Conservation (phyloP, 2,888 invertebrate genomes). For the Gryllus longicercus region DNA sequence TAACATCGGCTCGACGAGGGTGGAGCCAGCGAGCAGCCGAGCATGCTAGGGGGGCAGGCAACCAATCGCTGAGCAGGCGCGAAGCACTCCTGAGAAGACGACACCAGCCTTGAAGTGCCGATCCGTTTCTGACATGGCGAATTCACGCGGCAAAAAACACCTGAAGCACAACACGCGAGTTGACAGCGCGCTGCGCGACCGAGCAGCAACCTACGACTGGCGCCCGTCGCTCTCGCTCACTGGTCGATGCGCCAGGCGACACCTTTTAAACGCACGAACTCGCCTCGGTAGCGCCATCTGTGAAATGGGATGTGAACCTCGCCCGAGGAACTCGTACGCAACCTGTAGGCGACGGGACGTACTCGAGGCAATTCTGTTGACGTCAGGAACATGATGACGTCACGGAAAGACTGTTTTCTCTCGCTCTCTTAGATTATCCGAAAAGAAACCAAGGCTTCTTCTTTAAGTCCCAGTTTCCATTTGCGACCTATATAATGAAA, state of each 20-base stretch:
- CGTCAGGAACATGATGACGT: too few species aligned
- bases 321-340: too few species aligned
- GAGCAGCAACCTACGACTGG: background rate
- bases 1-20: background rate
- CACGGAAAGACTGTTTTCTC: too few species aligned
- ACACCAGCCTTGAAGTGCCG: background rate
- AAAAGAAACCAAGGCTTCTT: too few species aligned
- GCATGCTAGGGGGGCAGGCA: background rate
- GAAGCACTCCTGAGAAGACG: background rate
- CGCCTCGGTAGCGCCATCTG: background rate
- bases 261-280: background rate
- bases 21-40: background rate
- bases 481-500: too few species aligned
- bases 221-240: background rate
- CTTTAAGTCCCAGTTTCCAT: too few species aligned
- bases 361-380: too few species aligned
- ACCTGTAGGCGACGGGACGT: too few species aligned
- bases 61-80: background rate
- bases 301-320: background rate
- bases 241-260: background rate
- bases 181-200: background rate
- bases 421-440: too few species aligned
- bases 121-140: background rate
- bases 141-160: constrained; percentile 1
- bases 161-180: background rate